Evolutionary conservation across 2,113 vertebrate genomes (phyloP).

Genomic region (Toxotes chatareus): DNA sequence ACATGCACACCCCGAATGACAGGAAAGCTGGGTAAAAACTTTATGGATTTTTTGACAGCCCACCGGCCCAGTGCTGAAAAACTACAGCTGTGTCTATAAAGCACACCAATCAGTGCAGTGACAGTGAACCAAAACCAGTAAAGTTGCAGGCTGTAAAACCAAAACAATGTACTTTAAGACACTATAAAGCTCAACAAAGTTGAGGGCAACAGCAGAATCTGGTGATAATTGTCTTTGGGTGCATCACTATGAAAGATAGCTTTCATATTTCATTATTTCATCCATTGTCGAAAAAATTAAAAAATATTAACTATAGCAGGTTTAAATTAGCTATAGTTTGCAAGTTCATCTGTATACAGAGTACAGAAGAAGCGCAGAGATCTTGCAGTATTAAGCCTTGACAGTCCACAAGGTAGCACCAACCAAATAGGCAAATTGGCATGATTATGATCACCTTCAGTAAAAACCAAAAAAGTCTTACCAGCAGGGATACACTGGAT

Average conservation of each 20-base stretch:
- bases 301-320: neutral
- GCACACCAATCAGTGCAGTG: neutral
- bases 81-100: neutral
- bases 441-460: neutral
- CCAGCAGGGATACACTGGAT: neutral
- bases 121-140: neutral
- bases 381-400: neutral
- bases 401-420: neutral
- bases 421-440: too few relatives aligned
- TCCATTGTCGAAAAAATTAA: constrained; percentile 1
- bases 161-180: neutral
- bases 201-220: neutral
- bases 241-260: neutral
- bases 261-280: neutral
- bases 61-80: neutral
- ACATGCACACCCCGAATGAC: too few relatives aligned
- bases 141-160: neutral
- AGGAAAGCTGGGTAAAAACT: too few relatives aligned
- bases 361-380: neutral
- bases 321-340: neutral
- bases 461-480: neutral
- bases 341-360: neutral
- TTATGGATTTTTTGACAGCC: too few relatives aligned
- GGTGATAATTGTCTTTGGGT: neutral
- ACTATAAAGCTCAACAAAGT: neutral